phyloP scores from a whole-genome alignment of 2,797 vertebrate genomes.

The Bovichtus variegatus region DNA sequence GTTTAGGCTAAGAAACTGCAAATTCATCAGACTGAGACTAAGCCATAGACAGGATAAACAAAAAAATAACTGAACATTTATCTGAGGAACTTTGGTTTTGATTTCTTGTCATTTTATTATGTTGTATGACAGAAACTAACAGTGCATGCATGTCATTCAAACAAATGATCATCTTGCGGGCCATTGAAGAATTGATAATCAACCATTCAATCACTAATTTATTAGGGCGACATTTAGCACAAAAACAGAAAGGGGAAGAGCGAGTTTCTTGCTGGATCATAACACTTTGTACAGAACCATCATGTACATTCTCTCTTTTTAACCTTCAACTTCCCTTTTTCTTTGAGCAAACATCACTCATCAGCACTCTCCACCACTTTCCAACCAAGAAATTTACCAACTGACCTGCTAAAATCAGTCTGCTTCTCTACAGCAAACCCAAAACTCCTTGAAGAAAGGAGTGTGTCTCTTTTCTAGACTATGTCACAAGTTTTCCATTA shows the following conservation, averaged over 20 bases:
- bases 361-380: constrained; percentile 48
- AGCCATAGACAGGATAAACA: neutral
- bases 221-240: neutral
- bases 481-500: constrained; percentile 65
- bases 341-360: constrained; percentile 58
- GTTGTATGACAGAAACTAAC: neutral
- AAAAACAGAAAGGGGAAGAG: constrained; percentile 69
- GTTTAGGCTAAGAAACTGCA: neutral
- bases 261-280: constrained; percentile 45
- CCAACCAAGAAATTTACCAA: constrained; percentile 12
- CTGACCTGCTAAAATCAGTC: constrained; percentile 31
- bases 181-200: neutral
- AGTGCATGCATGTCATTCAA: constrained; percentile 1
- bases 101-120: neutral
- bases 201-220: neutral
- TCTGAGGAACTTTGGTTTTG: neutral
- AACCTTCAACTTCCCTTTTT: constrained; percentile 67
- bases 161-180: neutral
- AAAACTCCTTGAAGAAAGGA: constrained; percentile 9
- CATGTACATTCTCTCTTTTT: constrained; percentile 11
- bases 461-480: constrained; percentile 54
- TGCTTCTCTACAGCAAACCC: constrained; percentile 12
- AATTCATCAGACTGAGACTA: neutral
- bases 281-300: constrained; percentile 37
- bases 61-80: neutral